Evolutionary conservation across 2,113 vertebrate species (phyloP).

Genomic region (Ceyx margarethae): DNA sequence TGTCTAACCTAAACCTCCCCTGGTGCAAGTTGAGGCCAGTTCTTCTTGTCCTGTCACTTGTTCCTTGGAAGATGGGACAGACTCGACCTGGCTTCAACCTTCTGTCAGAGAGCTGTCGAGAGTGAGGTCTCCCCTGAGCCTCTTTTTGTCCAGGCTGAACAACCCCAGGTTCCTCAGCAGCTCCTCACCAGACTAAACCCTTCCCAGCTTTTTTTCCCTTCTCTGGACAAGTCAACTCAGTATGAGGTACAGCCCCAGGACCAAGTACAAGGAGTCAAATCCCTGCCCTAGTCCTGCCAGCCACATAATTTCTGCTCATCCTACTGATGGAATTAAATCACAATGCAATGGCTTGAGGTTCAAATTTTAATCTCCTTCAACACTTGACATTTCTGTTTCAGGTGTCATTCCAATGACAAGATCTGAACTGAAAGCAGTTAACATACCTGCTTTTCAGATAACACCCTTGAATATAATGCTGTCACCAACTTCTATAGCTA

Average conservation of each 20-base stretch:
- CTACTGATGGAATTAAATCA: background rate
- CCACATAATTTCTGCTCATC: background rate
- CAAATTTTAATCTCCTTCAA: background rate
- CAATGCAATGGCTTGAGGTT: rapidly evolving
- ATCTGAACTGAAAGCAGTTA: slow-evolving; percentile 84
- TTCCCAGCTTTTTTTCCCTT: too few species aligned
- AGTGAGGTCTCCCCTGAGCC: too few species aligned
- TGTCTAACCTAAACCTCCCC: background rate
- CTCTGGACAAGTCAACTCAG: too few species aligned
- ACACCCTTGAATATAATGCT: slow-evolving; percentile 79
- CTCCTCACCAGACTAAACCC: too few species aligned
- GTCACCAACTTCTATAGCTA: slow-evolving; percentile 72
- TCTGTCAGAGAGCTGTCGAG: too few species aligned
- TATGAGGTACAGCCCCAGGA: background rate
- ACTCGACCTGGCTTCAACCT: too few species aligned
- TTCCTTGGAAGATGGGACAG: too few species aligned
- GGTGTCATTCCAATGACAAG: slow-evolving; percentile 79
- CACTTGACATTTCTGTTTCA: slow-evolving; percentile 52
- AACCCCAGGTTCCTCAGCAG: too few species aligned
- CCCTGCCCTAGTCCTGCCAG: background rate
- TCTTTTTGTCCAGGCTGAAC: too few species aligned
- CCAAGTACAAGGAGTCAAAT: background rate
- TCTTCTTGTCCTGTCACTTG: too few species aligned
- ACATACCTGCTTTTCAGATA: slow-evolving; percentile 75
- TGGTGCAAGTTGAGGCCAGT: background rate